phyloP scores from a whole-genome alignment of 2,888 invertebrate genomes.

The Drosophila mettleri region DNA sequence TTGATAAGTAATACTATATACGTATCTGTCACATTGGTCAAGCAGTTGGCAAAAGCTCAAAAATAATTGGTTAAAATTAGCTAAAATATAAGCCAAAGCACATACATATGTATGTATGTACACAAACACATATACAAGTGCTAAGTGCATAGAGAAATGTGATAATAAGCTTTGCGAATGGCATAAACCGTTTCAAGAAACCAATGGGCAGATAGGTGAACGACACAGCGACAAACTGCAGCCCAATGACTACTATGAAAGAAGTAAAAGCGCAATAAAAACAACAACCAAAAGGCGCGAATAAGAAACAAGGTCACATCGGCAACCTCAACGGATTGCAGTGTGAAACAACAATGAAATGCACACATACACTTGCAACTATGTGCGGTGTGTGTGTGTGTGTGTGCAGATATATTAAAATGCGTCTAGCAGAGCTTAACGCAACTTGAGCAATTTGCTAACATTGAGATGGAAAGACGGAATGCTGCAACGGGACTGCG shows the following conservation, averaged over 20 bases:
- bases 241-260: slow-evolving; percentile 7
- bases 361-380: background rate
- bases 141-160: slow-evolving; percentile 4
- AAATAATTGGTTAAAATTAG: slow-evolving; percentile 14
- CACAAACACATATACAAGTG: background rate
- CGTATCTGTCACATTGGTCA: slow-evolving; percentile 15
- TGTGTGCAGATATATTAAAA: slow-evolving; percentile 19
- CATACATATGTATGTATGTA: background rate
- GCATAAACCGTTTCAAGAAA: slow-evolving; percentile 7
- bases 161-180: slow-evolving; percentile 11
- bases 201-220: slow-evolving; percentile 38
- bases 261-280: slow-evolving; percentile 11
- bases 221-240: slow-evolving; percentile 34
- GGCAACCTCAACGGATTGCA: slow-evolving; percentile 53
- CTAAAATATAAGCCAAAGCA: slow-evolving; percentile 10
- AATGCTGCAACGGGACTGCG: slow-evolving; percentile 23
- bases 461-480: slow-evolving; percentile 66
- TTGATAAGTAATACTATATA: slow-evolving; percentile 19
- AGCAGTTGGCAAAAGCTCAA: slow-evolving; percentile 51
- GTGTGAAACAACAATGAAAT: slow-evolving; percentile 14
- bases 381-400: background rate
- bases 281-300: slow-evolving; percentile 39
- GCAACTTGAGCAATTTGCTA: slow-evolving; percentile 51
- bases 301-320: slow-evolving; percentile 69
- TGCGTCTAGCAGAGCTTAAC: slow-evolving; percentile 62